phyloP scores from a whole-genome alignment of 2,888 invertebrate genomes.

The Lasiommata megera region DNA sequence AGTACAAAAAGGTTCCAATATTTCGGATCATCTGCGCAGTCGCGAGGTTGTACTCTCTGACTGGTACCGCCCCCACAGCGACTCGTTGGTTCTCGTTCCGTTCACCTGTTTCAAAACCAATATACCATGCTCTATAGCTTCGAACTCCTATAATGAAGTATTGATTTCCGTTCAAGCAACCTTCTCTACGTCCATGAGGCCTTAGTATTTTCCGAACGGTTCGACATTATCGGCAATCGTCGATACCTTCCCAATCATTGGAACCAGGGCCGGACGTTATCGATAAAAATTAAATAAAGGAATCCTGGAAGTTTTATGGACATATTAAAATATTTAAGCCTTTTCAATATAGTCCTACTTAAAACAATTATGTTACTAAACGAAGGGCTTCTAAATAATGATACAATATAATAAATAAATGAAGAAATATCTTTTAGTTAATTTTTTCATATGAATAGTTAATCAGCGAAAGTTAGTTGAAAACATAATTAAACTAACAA shows the following conservation, averaged over 20 bases:
- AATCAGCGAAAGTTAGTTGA: too few relatives aligned
- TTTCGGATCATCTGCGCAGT: conserved; percentile 1
- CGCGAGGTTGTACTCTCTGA: conserved; percentile 2
- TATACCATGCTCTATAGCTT: conserved; percentile 66
- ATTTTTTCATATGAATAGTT: too few relatives aligned
- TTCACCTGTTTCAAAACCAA: conserved; percentile 63
- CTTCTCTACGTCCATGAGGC: conserved; percentile 62
- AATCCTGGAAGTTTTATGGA: not conserved
- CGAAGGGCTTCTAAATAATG: too few relatives aligned
- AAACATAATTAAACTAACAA: too few relatives aligned
- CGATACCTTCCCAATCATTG: conserved; percentile 69
- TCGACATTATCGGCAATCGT: conserved; percentile 80
- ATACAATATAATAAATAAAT: too few relatives aligned
- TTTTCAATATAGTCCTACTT: too few relatives aligned
- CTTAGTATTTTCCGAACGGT: conserved; percentile 80
- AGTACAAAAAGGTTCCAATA: not conserved
- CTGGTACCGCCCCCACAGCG: conserved; percentile 45
- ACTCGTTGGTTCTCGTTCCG: conserved; percentile 45
- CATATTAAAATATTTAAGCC: too few relatives aligned
- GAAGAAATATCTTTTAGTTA: too few relatives aligned
- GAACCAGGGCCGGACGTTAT: conserved; percentile 18
- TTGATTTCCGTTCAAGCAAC: conserved; percentile 74
- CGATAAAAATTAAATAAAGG: conserved; percentile 10
- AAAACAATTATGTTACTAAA: too few relatives aligned
- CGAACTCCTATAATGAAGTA: conserved; percentile 70